A percentile compares a stretch with the other conserved stretches of the same genome.
phyloP scores from a whole-genome alignment of 2,797 vertebrate genomes.

The Brotogeris chrysoptera region DNA sequence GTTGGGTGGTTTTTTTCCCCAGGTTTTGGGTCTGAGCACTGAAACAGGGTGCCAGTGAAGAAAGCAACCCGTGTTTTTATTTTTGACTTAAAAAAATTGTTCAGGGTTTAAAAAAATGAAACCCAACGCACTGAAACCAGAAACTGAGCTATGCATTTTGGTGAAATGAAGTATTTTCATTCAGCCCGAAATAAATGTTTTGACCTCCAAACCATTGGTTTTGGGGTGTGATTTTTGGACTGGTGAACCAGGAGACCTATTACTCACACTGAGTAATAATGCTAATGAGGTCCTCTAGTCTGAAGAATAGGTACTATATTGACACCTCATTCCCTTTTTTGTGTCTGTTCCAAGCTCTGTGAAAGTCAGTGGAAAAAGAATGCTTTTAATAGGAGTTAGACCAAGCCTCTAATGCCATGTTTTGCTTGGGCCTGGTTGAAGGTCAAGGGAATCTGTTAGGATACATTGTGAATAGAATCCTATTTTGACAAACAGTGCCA shows the following conservation, averaged over 20 bases:
- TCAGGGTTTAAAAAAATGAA: not conserved
- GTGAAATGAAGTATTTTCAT: not conserved
- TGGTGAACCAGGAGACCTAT: not conserved
- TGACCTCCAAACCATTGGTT: not conserved
- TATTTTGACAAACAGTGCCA: not conserved
- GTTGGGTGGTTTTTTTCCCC: not conserved
- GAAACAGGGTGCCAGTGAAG: not conserved
- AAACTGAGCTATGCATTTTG: not conserved
- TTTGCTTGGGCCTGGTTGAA: not conserved
- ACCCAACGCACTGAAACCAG: fast-evolving
- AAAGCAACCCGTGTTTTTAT: not conserved
- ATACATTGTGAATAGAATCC: not conserved
- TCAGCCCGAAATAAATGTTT: not conserved
- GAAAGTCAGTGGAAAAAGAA: not conserved
- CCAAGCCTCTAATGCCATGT: not conserved
- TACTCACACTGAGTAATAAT: not conserved
- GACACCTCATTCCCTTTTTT: not conserved
- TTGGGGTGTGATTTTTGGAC: not conserved
- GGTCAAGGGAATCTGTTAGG: not conserved
- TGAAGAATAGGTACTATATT: not conserved
- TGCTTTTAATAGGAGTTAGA: not conserved
- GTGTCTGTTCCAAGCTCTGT: not conserved
- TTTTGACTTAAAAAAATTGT: not conserved
- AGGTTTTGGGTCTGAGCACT: not conserved
- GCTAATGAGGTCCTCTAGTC: not conserved